These are phyloP conservation scores for Microcebus jonahi DNA, from an alignment of 2,113 vertebrate species.

Conservation along the genomic window DNA sequence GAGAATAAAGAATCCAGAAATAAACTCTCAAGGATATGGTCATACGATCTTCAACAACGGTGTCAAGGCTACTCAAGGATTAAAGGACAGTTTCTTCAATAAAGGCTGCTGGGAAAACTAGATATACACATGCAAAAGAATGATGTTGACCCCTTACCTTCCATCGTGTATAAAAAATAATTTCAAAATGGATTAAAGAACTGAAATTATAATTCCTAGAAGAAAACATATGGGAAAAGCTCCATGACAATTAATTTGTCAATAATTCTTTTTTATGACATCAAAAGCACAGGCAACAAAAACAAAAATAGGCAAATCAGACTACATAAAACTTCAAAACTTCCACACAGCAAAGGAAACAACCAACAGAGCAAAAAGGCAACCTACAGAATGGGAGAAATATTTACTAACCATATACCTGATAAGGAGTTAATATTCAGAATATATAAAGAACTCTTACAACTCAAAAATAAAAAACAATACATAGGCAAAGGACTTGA, in stretches of 20 bases:
- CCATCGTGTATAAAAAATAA: neutral
- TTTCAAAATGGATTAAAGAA: slow-evolving; percentile 4
- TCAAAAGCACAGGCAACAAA: neutral
- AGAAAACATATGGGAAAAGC: neutral
- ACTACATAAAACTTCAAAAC: neutral
- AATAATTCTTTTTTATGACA: neutral
- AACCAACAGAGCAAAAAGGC: neutral
- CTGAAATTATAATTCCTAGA: neutral
- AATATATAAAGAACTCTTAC: neutral
- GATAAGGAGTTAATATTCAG: neutral
- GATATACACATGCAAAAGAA: neutral
- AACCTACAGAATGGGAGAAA: neutral
- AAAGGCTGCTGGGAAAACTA: neutral
- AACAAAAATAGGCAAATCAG: neutral
- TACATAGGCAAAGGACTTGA: neutral
- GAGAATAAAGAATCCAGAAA: neutral
- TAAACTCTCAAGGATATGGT: neutral
- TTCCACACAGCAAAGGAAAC: neutral
- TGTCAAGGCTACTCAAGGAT: neutral
- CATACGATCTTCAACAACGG: neutral
- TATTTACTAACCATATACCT: neutral
- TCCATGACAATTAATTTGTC: neutral
- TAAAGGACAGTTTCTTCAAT: neutral
- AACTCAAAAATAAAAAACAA: neutral
- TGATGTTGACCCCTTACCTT: neutral